Base-by-base conservation (phyloP, 2,797 vertebrate genomes). In the Melanogrammus aeglefinus region DNA sequence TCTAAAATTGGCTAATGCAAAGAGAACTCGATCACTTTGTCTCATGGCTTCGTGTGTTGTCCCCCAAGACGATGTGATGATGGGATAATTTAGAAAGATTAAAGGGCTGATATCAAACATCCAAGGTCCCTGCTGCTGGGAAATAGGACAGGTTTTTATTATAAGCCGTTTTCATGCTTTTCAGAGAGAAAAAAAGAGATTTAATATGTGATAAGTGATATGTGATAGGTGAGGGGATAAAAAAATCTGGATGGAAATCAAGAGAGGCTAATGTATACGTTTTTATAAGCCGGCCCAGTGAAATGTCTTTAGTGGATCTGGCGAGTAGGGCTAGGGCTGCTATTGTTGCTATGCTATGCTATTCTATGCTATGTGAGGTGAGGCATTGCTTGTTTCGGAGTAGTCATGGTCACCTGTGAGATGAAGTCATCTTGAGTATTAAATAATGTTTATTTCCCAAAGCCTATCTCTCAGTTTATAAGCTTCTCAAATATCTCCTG, bases 281-380 rank as follows among this genome's bases (percentile, higher is more conserved):
- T 91, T 92, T 89, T 91, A 92, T 91, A 91, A 81, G 80, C 84
- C 44, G 80, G 88, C 83, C 79, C 89, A 86, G 86, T 87, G 84
- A 90, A 81, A 84, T 66, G 16, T 78, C 74, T 85, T 81, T 87
- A 91, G 90, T 89, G 87, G 87, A 92, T 90, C 92, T 89, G 77
- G 86, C 83, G 79, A 41, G 83, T 84, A 84, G 81, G 69, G 79
- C 78, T 92, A 84, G 89, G 83, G 76, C 86, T 16, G 80, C 76
- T 66, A 47, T 27, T 66, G 8, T 6, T 29, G 41, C 44, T 51
- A 75, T 47, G 71, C 79, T 83, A 81, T 76, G 78, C 71, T 36
- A 36, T 66, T 85, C 44, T 51, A 75, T 47, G 73, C 79, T 18
- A 74, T 31, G 21, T n/a, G 80, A 81, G 75, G 78, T 66, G 41